These are phyloP conservation scores for Chaetophractus vellerosus DNA, from an alignment of 2,797 vertebrate species.

Conservation along the genomic window DNA sequence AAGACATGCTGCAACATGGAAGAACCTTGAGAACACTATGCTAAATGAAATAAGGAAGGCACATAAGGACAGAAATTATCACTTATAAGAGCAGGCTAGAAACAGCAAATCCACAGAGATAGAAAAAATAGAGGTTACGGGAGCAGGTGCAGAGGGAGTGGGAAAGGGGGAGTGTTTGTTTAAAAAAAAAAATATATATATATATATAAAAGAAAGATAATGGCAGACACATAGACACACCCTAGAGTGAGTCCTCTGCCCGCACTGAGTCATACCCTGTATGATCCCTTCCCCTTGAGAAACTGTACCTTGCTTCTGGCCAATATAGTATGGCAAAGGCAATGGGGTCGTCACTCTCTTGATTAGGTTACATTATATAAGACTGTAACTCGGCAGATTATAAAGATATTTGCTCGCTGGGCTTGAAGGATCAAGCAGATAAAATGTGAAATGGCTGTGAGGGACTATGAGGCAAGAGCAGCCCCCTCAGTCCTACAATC, in stretches of 20 bases:
- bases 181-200: no score
- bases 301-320: background rate
- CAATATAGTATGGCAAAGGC: background rate
- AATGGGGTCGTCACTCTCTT: background rate
- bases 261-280: background rate
- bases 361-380: background rate
- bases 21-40: no score
- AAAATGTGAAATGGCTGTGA: background rate
- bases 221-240: background rate
- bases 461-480: background rate
- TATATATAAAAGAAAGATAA: background rate
- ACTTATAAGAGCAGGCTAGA: no score
- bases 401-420: background rate
- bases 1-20: no score
- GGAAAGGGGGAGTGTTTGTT: no score
- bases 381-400: background rate
- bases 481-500: background rate
- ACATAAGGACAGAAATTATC: no score
- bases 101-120: no score
- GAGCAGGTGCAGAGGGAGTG: no score
- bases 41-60: no score
- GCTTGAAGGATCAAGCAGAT: conserved; percentile 18
- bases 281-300: background rate
- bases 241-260: background rate
- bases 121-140: no score